phyloP scores from a whole-genome alignment of 2,113 vertebrate genomes.

The Leptodactylus fuscus region DNA sequence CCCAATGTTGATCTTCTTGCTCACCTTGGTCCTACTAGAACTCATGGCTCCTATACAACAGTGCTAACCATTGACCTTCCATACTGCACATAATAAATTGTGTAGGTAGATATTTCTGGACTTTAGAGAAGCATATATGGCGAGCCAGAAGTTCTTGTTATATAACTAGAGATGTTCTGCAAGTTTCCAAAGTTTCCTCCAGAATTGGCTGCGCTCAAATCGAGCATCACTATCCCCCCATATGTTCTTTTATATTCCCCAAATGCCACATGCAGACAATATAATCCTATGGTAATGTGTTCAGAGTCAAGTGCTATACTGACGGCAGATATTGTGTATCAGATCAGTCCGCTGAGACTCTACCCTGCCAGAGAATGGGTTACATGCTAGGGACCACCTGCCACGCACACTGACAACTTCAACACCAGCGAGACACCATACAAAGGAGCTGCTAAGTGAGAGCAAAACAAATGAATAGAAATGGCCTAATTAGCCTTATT shows the following conservation, averaged over 20 bases:
- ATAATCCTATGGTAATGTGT: background rate
- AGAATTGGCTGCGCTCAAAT: background rate
- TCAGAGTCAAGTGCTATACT: background rate
- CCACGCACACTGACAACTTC: constrained; percentile 39
- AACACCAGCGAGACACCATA: constrained; percentile 42
- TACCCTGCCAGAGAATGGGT: constrained; percentile 13
- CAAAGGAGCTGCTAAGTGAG: constrained; percentile 51
- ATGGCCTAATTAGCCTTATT: constrained; percentile 56
- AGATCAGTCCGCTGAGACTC: background rate
- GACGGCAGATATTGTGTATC: background rate
- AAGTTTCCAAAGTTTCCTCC: background rate
- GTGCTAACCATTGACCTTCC: too few species aligned
- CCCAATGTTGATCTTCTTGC: too few species aligned
- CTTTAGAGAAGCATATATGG: too few species aligned
- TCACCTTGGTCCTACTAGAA: too few species aligned
- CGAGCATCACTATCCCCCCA: background rate
- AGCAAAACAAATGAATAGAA: constrained; percentile 58
- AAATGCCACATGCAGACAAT: background rate
- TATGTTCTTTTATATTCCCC: background rate
- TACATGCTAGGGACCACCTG: constrained; percentile 43
- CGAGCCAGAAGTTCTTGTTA: background rate
- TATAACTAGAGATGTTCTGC: background rate
- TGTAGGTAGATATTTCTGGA: too few species aligned
- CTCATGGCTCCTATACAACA: too few species aligned
- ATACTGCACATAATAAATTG: too few species aligned